Evolutionary conservation across 2,888 invertebrate genomes (phyloP), one percentile per base, ranked within the genome.

Genomic region (Gandaritis pyraliata): DNA sequence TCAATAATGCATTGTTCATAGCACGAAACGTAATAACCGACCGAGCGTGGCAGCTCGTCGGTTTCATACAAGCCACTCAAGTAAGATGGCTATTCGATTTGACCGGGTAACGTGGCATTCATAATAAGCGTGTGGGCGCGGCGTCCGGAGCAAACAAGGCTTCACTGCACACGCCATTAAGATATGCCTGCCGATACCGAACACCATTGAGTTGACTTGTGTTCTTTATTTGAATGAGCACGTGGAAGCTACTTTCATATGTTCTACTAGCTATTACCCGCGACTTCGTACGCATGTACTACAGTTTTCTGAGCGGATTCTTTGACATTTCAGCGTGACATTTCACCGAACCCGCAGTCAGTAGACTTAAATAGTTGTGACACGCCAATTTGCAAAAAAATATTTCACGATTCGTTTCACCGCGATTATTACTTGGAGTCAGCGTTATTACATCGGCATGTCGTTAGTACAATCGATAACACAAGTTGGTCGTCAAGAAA

Each of bases 1-100:
- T 83, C 84, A 84, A 86, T 87, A 87, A 87, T 87, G 85, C 84
- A 87, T 82, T 80, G 83, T 82, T 78, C 74, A 70, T 68, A 71
- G 79, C 86, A 86, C 86, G 86, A 78, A 83, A 82, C 75, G 77
- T 76, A 73, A 73, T 79, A 82, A 65, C 73, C 81, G 76, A 36
- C 78, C 49, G 58, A 65, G 65, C 74, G 50, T 65, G 63, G 60
- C 41, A 64, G 72, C 49, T 56, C 43, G 46, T 64, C 64, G 65
- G 65, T 67, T 69, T 68, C 57, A 60, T 63, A 53, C 36, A 53
- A 61, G 43, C 46, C 49, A 56, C 46, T 63, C 65, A 53, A 68
- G 63, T 51, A 52, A 53, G 57, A 46, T 53, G 66, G 69, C 72
- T 72, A 70, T 74, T 67, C 50, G 59, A 76, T 72, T 78, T 64